Evolutionary conservation across 1,140 invertebrate species (phyloP), one percentile per base, ranked within the genome.

Genomic region (Euura lappo): DNA sequence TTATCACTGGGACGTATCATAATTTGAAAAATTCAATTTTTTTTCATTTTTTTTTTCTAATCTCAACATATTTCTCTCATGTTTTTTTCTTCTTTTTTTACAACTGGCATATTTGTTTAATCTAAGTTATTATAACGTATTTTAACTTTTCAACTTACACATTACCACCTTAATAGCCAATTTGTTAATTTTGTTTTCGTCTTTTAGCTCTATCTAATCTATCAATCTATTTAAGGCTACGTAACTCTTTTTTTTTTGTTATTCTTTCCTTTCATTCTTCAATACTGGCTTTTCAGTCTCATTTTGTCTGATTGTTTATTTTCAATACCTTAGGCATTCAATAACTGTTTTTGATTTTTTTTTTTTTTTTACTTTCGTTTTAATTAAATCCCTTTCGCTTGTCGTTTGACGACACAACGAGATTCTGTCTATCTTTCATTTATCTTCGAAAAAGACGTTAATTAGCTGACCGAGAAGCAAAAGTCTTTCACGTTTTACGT

Each of bases 271-370:
- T 28, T 28, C 28, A 28, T 28, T 28, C 28, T 28, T 28, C 28
- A 87, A 87, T 88, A 88, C 87, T 88, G 86, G 77, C 83, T 8
- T 83, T 83, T 88, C 87, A 88, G 87, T 88, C 86, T 87, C 85
- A 87, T 85, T 77, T 83, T 79, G 78, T 72, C 68, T 71, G 74
- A 75, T 74, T 66, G 45, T 71, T 44, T 28, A 28, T 28, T 68
- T 7, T 8, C 43, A 44, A 68, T 42, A 46, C 64, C 51, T 51
- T n/a, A 51, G 47, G 47, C 47, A 51, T 51, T 51, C 47, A n/a
- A 51, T n/a, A 51, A 51, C 47, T 51, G 7, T 51, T 51, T 51
- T 51, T 51, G 47, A 8, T 51, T 51, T 7, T 51, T 7, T 51
- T 51, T 51, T 51, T 51, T 51, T 51, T 51, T 51, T 51, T 51